Evolutionary conservation across 30 jellyfish, hydroid and myxozoan genomes (phyloP).

Genomic region (Aurelia coerulea): DNA sequence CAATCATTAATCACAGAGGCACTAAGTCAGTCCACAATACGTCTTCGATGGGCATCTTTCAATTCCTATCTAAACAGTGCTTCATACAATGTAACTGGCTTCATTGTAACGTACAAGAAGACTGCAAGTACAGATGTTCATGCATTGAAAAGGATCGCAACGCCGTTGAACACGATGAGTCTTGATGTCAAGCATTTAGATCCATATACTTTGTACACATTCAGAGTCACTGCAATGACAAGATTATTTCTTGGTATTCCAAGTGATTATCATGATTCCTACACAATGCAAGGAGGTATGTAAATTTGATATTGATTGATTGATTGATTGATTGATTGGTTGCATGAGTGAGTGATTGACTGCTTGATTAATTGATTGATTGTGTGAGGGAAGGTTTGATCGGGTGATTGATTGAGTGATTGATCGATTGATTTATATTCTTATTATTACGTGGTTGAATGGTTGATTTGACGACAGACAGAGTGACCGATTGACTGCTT

Average conservation of each 20-base stretch:
- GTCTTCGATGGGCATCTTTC: constrained; percentile 12
- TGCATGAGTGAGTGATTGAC: no score
- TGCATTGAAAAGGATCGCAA: background rate
- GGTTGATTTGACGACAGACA: no score
- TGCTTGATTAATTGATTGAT: no score
- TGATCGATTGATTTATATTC: no score
- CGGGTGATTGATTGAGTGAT: no score
- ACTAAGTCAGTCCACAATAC: background rate
- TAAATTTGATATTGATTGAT: no score
- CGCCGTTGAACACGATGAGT: background rate
- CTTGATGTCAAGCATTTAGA: constrained; percentile 16
- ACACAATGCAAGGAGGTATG: constrained; percentile 33
- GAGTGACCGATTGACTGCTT: no score
- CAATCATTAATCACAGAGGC: background rate
- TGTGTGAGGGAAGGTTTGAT: no score
- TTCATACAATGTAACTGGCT: constrained; percentile 21
- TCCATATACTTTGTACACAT: background rate
- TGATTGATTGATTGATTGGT: no score
- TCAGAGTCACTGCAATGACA: constrained; percentile 10
- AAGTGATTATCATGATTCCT: constrained; percentile 4
- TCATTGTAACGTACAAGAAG: constrained; percentile 8
- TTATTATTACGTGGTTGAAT: no score
- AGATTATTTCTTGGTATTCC: constrained; percentile 18
- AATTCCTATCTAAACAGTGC: background rate
- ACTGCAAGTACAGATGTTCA: background rate